Conservation (phyloP, 2,888 invertebrate species). For the Watsonalla binaria region DNA sequence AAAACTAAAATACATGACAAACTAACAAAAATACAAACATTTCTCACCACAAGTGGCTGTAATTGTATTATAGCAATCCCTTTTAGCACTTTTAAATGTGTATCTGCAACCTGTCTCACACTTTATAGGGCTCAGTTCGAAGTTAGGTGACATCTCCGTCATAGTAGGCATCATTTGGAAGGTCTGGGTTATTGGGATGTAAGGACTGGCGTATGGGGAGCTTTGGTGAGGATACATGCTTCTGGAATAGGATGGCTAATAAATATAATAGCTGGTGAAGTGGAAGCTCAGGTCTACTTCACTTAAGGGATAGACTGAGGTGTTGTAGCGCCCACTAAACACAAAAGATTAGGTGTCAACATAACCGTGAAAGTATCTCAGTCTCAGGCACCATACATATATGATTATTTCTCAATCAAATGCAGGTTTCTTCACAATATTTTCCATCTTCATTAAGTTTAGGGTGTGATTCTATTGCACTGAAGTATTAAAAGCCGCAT, state of each 20-base stretch:
- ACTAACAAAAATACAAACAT: slow-evolving; percentile 2
- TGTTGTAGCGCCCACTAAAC: no score
- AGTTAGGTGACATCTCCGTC: slow-evolving; percentile 8
- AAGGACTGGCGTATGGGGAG: slow-evolving; percentile 14
- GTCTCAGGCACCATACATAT: no score
- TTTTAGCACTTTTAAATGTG: slow-evolving; percentile 37
- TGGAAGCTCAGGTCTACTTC: no score
- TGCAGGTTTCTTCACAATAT: not conserved
- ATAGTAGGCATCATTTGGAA: slow-evolving; percentile 47
- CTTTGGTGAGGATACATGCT: slow-evolving; percentile 19
- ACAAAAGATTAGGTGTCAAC: no score
- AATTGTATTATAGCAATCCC: slow-evolving; percentile 48
- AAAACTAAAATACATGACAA: no score
- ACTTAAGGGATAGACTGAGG: no score
- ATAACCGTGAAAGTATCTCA: no score
- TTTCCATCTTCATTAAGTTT: no score
- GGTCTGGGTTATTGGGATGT: slow-evolving; percentile 51
- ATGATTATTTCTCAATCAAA: no score
- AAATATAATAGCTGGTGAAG: slow-evolving; percentile 5
- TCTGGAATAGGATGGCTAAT: slow-evolving; percentile 15
- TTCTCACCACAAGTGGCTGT: slow-evolving; percentile 49
- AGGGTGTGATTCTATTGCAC: no score
- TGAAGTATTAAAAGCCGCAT: no score
- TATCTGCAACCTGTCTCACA: slow-evolving; percentile 18
- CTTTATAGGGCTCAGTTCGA: slow-evolving; percentile 26